These are phyloP conservation scores for Urocynchramus pylzowi DNA, from an alignment of 2,113 vertebrate species.

Conservation along the genomic window DNA sequence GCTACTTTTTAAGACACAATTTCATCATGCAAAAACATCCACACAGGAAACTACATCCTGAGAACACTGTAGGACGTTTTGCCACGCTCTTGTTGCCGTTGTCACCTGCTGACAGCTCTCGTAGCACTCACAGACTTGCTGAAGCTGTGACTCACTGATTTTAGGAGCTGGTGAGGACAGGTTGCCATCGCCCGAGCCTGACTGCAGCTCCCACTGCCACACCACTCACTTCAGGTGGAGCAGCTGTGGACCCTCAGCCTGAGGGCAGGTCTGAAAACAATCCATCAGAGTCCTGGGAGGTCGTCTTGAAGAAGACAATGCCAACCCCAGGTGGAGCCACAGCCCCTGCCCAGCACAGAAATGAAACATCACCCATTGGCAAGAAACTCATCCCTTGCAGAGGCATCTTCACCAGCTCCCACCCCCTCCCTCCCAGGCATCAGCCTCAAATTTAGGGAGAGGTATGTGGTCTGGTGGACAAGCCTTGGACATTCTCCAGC, in stretches of 20 bases:
- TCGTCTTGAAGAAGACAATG: rapidly evolving
- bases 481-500: background rate
- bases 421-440: background rate
- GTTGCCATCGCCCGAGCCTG: rapidly evolving
- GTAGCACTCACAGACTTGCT: background rate
- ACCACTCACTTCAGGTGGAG: too few relatives aligned
- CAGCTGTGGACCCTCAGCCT: background rate
- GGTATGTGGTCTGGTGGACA: background rate
- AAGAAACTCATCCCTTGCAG: background rate
- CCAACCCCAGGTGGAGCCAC: background rate
- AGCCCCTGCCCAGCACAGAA: background rate
- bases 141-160: background rate
- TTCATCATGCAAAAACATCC: background rate
- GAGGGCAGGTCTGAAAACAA: background rate
- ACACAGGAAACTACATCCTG: background rate
- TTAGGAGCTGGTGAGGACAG: background rate
- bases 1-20: background rate
- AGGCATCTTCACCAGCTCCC: background rate
- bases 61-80: background rate
- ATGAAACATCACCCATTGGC: rapidly evolving
- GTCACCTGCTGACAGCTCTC: background rate
- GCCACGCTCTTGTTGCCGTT: rapidly evolving
- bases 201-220: rapidly evolving
- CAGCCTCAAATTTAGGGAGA: background rate
- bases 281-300: background rate